Evolutionary conservation across 2,113 vertebrate species (phyloP).

Genomic region (Pardalotus punctatus): DNA sequence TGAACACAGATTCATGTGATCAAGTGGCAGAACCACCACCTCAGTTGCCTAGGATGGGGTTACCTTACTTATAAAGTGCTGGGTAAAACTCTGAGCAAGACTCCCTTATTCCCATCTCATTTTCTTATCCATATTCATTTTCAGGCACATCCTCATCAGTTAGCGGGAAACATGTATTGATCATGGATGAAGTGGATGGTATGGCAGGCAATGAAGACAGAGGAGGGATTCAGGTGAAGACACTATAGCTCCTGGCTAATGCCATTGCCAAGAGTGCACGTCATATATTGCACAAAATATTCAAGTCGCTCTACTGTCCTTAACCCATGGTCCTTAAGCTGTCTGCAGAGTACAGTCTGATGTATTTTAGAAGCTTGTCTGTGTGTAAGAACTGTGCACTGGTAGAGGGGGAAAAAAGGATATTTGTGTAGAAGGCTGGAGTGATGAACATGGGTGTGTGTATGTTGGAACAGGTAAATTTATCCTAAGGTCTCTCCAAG

Average conservation of each 20-base stretch:
- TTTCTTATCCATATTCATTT: constrained; percentile 33
- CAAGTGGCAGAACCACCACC: neutral
- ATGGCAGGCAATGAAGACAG: constrained; percentile 98
- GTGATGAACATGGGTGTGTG: neutral
- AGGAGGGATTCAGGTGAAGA: constrained; percentile 92
- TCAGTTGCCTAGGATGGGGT: neutral
- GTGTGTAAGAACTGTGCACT: neutral
- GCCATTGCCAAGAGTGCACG: neutral
- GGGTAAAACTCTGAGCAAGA: neutral
- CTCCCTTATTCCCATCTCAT: constrained; percentile 18
- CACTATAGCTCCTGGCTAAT: neutral
- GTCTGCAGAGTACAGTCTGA: neutral
- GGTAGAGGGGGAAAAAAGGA: fast-evolving
- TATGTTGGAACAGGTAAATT: neutral
- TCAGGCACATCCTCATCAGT: constrained; percentile 82
- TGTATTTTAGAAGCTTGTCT: neutral
- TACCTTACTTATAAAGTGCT: neutral
- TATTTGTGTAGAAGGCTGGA: neutral
- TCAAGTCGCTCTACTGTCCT: neutral
- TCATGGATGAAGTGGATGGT: constrained; percentile 98
- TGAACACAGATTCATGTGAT: neutral
- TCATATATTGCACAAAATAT: neutral
- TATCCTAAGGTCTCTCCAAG: neutral
- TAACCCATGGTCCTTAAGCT: neutral
- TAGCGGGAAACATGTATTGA: constrained; percentile 85